phyloP scores from a whole-genome alignment of 2,888 invertebrate species.

The Scaptomyza flava region DNA sequence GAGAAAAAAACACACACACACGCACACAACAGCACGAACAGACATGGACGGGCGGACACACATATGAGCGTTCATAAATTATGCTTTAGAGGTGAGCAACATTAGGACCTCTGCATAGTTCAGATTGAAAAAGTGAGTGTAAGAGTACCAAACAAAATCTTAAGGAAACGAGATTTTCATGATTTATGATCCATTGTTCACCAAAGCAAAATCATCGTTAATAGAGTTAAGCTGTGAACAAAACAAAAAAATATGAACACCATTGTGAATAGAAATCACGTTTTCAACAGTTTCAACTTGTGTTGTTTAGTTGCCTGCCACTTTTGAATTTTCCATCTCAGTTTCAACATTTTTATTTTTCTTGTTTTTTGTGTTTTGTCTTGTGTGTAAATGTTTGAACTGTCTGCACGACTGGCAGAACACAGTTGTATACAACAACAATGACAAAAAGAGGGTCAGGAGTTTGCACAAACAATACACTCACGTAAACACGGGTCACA shows the following conservation, averaged over 20 bases:
- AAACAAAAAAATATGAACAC: background rate
- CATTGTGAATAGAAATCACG: conserved; percentile 21
- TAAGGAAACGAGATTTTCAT: conserved; percentile 12
- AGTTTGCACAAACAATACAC: conserved; percentile 51
- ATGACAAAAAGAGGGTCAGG: conserved; percentile 58
- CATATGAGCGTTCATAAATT: conserved; percentile 14
- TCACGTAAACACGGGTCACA: conserved; percentile 25
- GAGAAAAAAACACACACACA: conserved; percentile 10
- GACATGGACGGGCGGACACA: conserved; percentile 10
- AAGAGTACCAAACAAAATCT: conserved; percentile 6
- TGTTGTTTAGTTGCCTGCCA: conserved; percentile 18
- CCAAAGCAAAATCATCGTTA: conserved; percentile 6
- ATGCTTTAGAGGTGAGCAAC: conserved; percentile 24
- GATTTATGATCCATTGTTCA: conserved; percentile 18
- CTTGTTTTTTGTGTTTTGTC: conserved; percentile 28
- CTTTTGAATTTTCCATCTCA: conserved; percentile 17
- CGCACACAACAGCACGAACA: background rate
- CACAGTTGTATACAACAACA: conserved; percentile 47
- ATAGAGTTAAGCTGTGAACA: conserved; percentile 17
- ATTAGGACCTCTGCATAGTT: conserved; percentile 22
- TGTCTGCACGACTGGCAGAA: conserved; percentile 70
- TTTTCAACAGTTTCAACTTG: conserved; percentile 16
- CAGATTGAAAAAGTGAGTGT: conserved; percentile 21
- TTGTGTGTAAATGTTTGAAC: conserved; percentile 72
- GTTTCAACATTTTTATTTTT: conserved; percentile 15